phyloP scores from a whole-genome alignment of 2,888 invertebrate species.

The Acholoe squamosa region DNA sequence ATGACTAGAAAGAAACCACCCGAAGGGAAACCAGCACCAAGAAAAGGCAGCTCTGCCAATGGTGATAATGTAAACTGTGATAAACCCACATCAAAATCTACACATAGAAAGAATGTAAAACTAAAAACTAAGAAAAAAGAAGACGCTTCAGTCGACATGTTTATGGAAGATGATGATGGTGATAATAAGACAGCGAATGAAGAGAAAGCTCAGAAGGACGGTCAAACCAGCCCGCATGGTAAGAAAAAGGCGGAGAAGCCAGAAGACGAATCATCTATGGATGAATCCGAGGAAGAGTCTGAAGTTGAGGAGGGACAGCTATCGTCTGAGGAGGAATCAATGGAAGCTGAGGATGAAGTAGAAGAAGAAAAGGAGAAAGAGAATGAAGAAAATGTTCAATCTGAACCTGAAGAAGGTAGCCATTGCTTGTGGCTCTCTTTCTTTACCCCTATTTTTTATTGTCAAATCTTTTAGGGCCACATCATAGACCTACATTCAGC shows the following conservation, averaged over 20 bases:
- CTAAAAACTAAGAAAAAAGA: background rate
- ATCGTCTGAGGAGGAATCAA: background rate
- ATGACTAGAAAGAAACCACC: background rate
- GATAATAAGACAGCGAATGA: background rate
- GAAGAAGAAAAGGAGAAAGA: slow-evolving; percentile 63
- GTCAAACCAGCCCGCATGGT: background rate
- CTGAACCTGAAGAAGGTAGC: slow-evolving; percentile 33
- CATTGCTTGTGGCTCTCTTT: background rate
- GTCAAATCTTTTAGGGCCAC: too few species aligned
- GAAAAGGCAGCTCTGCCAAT: too few species aligned
- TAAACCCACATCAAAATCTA: background rate
- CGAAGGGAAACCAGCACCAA: background rate
- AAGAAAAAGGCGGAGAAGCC: background rate
- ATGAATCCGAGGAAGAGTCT: slow-evolving; percentile 6
- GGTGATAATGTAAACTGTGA: background rate
- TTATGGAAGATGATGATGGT: background rate
- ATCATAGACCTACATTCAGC: too few species aligned
- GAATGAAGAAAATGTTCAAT: background rate
- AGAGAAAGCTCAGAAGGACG: background rate
- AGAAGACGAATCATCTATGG: background rate
- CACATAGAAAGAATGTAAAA: background rate
- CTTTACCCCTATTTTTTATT: too few species aligned
- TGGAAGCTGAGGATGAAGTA: slow-evolving; percentile 23
- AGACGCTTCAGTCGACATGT: background rate
- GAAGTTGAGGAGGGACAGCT: slow-evolving; percentile 64